These are phyloP conservation scores for Matsumyia berberina DNA, from an alignment of 2,888 invertebrate species.

Conservation along the genomic window DNA sequence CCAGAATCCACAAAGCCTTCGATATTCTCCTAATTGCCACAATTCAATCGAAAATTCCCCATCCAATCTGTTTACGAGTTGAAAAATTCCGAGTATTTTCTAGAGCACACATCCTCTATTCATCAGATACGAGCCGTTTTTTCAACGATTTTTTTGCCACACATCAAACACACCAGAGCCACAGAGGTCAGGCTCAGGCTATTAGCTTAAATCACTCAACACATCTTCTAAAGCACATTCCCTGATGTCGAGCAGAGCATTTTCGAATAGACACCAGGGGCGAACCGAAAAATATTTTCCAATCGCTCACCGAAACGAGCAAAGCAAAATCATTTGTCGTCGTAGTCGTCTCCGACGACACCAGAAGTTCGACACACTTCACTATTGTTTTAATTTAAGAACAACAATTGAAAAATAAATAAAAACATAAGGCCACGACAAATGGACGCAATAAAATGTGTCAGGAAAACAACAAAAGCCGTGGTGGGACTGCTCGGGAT, in stretches of 20 bases:
- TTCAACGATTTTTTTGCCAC: conserved; percentile 8
- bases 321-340: conserved; percentile 4
- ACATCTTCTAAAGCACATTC: conserved; percentile 60
- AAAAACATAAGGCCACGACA: conserved; percentile 14
- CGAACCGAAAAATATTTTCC: conserved; percentile 42
- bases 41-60: conserved; percentile 37
- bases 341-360: conserved; percentile 24
- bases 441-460: conserved; percentile 54
- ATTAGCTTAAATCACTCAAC: conserved; percentile 74
- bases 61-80: conserved; percentile 39
- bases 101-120: conserved; percentile 11
- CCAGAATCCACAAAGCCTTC: not conserved
- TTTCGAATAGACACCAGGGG: conserved; percentile 41
- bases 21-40: conserved; percentile 33
- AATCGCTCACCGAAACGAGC: not conserved
- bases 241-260: conserved; percentile 20
- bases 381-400: conserved; percentile 53
- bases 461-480: conserved; percentile 53
- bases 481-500: not conserved
- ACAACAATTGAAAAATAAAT: conserved; percentile 27
- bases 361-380: conserved; percentile 63
- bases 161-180: conserved; percentile 56
- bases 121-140: conserved; percentile 10
- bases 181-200: conserved; percentile 65
- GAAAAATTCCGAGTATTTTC: conserved; percentile 35